Conservation (phyloP, 2,113 vertebrate genomes). For the Ranitomeya variabilis region DNA sequence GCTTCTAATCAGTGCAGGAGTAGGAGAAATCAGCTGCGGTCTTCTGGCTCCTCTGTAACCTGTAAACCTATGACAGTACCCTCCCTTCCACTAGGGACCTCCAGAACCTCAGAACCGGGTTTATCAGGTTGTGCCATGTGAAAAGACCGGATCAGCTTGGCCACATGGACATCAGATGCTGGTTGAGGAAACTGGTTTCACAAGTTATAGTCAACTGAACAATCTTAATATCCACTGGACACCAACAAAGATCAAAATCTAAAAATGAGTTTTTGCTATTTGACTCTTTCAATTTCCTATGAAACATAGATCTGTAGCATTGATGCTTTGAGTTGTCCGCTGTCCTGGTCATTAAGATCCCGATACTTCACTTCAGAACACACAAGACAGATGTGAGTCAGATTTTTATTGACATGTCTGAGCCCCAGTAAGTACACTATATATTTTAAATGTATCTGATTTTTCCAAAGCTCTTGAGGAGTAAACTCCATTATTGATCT, state of each 20-base stretch:
- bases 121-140: no score
- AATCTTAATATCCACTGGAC: not conserved
- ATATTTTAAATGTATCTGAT: constrained; percentile 14
- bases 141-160: no score
- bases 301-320: not conserved
- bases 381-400: not conserved
- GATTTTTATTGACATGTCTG: constrained; percentile 23
- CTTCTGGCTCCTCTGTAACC: no score
- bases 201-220: not conserved
- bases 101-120: no score
- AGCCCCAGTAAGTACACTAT: constrained; percentile 10
- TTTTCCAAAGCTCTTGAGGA: constrained; percentile 18
- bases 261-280: not conserved
- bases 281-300: not conserved
- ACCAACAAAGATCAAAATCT: not conserved
- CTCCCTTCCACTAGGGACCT: no score
- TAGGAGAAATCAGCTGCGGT: no score
- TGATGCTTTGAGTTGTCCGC: not conserved
- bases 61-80: no score
- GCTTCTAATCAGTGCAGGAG: no score
- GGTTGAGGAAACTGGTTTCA: not conserved
- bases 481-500: constrained; percentile 40
- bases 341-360: not conserved
- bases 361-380: not conserved
- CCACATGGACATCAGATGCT: not conserved